Evolutionary conservation across 2,888 invertebrate species (phyloP), one percentile per base, ranked within the genome.

Genomic region (Steinernema carpocapsae): DNA sequence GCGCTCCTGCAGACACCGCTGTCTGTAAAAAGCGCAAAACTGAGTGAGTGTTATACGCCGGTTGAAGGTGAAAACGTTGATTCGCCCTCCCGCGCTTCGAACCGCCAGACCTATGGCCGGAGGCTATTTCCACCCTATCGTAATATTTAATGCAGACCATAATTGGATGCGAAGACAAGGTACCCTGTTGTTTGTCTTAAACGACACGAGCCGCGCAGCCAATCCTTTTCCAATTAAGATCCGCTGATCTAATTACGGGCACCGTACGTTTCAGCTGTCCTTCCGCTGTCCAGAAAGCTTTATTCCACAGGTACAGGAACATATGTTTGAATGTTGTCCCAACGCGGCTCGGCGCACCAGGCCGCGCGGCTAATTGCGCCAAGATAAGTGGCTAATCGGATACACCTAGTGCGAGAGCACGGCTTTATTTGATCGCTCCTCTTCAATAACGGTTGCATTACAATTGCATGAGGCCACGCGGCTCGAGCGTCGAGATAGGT

Each of bases 251-350:
- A 64, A 64, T 64, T 64, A 64, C 32, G 64, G 26, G 37, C 37
- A 37, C 64, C 64, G 64, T 64, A 64, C 29, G 32, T 32, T 64
- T 64, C 64, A 64, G 64, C 64, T 64, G 64, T 37, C 64, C 64
- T 64, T 64, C 64, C 64, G 64, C 64, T 64, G 64, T 17, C 64
- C 64, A 26, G 64, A 64, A 64, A 64, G 64, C 17, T 64, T 64
- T 26, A 29, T 6, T 29, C 64, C 64, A 64, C 64, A 64, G 64
- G 64, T 64, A 64, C 32, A 22, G 3, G n/a, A 26, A 32, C 64
- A 64, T 64, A 64, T 64, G 64, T 64, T 64, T 64, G 64, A 64
- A 64, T 64, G 64, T 64, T 64, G 64, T 64, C 64, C 64, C 29
- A 29, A n/a, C 24, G 64, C 12, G 64, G 32, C 64, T 10, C 17